Conservation (phyloP, 2,113 vertebrate genomes). For the Cacatua alba region DNA sequence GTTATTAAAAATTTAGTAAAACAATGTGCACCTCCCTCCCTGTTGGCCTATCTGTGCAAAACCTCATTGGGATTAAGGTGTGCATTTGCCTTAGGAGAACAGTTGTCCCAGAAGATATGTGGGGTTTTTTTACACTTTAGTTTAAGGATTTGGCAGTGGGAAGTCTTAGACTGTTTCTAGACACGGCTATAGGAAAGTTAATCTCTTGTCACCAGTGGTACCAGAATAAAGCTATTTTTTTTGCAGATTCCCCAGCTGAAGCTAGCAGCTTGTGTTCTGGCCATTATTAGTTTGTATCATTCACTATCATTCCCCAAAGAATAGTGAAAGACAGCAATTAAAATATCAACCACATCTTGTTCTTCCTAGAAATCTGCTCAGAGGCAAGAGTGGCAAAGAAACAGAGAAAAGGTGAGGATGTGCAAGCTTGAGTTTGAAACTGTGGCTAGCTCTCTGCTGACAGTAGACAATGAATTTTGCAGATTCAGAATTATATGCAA, state of each 20-base stretch:
- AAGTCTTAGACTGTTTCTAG: not conserved
- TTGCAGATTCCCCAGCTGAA: not conserved
- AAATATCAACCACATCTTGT: not conserved
- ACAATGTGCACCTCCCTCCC: not conserved
- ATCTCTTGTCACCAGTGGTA: not conserved
- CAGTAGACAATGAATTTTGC: not conserved
- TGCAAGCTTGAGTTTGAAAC: rapidly evolving
- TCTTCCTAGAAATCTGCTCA: not conserved
- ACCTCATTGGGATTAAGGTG: not conserved
- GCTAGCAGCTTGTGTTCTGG: not conserved
- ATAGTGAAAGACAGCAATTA: not conserved
- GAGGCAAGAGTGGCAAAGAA: not conserved
- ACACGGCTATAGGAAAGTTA: not conserved
- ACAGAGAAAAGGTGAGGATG: not conserved
- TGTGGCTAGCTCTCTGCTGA: not conserved
- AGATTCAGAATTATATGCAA: not conserved
- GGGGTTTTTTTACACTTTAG: not conserved
- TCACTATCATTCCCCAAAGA: not conserved
- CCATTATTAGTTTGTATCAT: not conserved
- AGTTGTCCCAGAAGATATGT: not conserved
- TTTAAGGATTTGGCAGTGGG: not conserved
- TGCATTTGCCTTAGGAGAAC: not conserved
- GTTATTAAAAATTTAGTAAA: not conserved
- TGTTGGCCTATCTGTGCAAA: not conserved
- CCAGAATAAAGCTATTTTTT: not conserved